Evolutionary conservation across 1,140 invertebrate genomes (phyloP), one percentile per base, ranked within the genome.

Genomic region (Bradysia coprophila): DNA sequence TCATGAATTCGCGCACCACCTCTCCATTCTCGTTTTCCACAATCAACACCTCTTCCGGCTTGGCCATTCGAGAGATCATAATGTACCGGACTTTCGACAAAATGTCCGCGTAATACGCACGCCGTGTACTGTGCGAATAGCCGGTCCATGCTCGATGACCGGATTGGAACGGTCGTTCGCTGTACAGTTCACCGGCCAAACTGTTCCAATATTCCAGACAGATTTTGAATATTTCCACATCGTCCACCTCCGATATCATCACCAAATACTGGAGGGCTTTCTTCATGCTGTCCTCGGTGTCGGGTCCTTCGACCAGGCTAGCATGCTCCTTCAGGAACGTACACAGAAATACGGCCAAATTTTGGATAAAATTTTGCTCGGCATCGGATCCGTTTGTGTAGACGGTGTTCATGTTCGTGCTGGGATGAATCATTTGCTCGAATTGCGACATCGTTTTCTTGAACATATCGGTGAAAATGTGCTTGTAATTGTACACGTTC

Each of bases 21-120:
- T 99, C 96, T 21, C 96, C 96, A 65, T 98, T 96, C 62, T 99
- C 96, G 72, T 98, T 99, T 64, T 99, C 95, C n/a, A 99, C 95
- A 41, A 99, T 92, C n/a, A 99, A 69, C 5, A 99, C 96, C 69
- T 99, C 96, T 64, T 99, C 96, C 1, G 96, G 96, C 63, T 98
- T 98, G 1, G 95, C 96, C 96, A 99, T 99, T 50, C 94, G 75
- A 34, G 88, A 93, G 41, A 99, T 98, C 93, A 99, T 98, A 19
- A 97, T 93, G 50, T 88, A 86, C n/a, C 96, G 72, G 13, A 98
- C 81, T 67, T 86, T 86, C 34, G 85, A 87, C 11, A 95, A 64
- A 41, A 91, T 78, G 45, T 79, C 71, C 44, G 74, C 67, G 57
- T 90, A 92, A 48, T 89, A 74, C 38, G 73, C 62, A 49, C 85